Evolutionary conservation across 2,797 vertebrate genomes (phyloP).

Genomic region (Danio kyathit): DNA sequence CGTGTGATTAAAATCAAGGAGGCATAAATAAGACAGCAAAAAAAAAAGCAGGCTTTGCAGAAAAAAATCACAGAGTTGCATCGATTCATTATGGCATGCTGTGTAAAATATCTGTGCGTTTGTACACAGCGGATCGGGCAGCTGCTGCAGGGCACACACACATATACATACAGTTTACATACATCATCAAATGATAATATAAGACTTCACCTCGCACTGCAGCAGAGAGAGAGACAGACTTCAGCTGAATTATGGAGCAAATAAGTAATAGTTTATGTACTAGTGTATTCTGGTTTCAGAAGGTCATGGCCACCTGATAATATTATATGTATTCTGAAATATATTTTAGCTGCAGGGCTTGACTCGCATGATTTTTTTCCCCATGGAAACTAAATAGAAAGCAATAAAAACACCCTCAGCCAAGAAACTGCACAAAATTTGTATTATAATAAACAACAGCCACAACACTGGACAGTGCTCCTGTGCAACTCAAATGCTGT

Average conservation of each 20-base stretch:
- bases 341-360: constrained; percentile 44
- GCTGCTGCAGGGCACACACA: constrained; percentile 2
- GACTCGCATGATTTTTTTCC: constrained; percentile 32
- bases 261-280: constrained; percentile 47
- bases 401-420: constrained; percentile 42
- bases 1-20: constrained; percentile 54
- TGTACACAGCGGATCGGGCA: not conserved
- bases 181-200: constrained; percentile 15
- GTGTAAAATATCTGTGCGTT: constrained; percentile 26
- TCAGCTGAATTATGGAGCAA: constrained; percentile 33
- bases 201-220: constrained; percentile 1
- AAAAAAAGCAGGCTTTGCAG: constrained; percentile 35
- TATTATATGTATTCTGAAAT: constrained; percentile 45
- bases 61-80: constrained; percentile 8
- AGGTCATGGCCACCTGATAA: constrained; percentile 51
- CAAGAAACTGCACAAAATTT: not conserved
- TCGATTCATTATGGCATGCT: constrained; percentile 13
- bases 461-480: not conserved
- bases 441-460: constrained; percentile 4
- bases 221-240: not conserved
- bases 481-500: not conserved
- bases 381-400: constrained; percentile 52
- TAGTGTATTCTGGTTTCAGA: constrained; percentile 31
- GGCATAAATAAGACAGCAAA: constrained; percentile 34
- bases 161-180: constrained; percentile 27